Conservation (phyloP, 2,888 invertebrate genomes). For the Xestobium rufovillosum region DNA sequence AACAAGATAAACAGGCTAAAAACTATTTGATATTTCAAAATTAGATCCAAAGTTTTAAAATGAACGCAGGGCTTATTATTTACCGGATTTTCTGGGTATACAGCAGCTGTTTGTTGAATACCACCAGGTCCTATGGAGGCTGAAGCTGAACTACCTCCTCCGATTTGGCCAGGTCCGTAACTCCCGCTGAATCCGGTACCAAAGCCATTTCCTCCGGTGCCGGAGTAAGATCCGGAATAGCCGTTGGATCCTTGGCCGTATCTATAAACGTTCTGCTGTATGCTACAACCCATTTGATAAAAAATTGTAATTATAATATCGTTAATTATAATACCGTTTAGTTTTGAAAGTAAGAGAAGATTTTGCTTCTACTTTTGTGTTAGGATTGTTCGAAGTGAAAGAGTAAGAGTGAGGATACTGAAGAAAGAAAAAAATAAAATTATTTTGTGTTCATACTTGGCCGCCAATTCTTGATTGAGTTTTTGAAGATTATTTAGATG, state of each 20-base stretch:
- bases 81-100: conserved; percentile 57
- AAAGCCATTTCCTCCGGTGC: conserved; percentile 17
- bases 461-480: conserved; percentile 31
- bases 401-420: conserved; percentile 30
- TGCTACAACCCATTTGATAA: too few relatives aligned
- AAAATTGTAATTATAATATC: too few relatives aligned
- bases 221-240: conserved; percentile 2
- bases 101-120: conserved; percentile 50
- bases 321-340: conserved; percentile 11
- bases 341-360: conserved; percentile 28
- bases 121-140: conserved; percentile 50
- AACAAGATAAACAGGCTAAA: too few relatives aligned
- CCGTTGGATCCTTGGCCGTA: conserved; percentile 3
- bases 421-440: conserved; percentile 18
- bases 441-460: conserved; percentile 26
- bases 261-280: conserved; percentile 11
- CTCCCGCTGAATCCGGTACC: conserved; percentile 10
- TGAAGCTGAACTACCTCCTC: conserved; percentile 46
- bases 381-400: conserved; percentile 27
- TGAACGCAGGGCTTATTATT: too few relatives aligned
- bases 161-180: conserved; percentile 10
- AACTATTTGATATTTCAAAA: too few relatives aligned
- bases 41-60: too few relatives aligned
- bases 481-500: conserved; percentile 31
- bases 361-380: conserved; percentile 27